Conservation (phyloP, 2,797 vertebrate species). For the Sebastes wilsoni region DNA sequence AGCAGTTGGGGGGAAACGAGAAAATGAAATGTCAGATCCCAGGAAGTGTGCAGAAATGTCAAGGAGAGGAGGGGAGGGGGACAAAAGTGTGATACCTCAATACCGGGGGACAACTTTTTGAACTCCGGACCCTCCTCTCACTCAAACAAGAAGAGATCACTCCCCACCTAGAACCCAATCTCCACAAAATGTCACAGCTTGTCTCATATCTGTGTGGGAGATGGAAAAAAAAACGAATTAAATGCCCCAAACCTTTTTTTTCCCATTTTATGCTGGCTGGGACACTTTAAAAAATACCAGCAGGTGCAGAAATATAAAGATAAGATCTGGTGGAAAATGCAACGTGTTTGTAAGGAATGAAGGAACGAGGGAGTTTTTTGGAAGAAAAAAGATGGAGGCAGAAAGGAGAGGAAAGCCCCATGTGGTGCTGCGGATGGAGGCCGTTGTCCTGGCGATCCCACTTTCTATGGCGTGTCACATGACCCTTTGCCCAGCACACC, state of each 20-base stretch:
- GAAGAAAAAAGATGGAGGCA: constrained; percentile 25
- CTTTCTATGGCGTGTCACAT: constrained; percentile 80
- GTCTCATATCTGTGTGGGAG: constrained; percentile 24
- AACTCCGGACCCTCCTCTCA: constrained; percentile 49
- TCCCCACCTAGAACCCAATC: constrained; percentile 36
- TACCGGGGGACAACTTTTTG: constrained; percentile 65
- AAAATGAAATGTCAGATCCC: constrained; percentile 66
- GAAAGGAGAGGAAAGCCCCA: constrained; percentile 54
- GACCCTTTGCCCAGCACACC: constrained; percentile 86
- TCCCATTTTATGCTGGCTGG: constrained; percentile 29
- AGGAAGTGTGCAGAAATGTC: constrained; percentile 64
- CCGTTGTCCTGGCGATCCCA: constrained; percentile 79
- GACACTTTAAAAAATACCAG: constrained; percentile 24
- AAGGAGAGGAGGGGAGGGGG: constrained; percentile 18
- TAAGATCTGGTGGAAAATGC: constrained; percentile 28
- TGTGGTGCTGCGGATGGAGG: constrained; percentile 70
- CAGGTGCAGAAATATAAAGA: constrained; percentile 20
- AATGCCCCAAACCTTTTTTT: constrained; percentile 39
- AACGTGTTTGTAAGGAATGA: not conserved
- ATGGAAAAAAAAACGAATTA: constrained; percentile 26
- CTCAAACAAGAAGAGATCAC: constrained; percentile 41
- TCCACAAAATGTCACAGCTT: constrained; percentile 44
- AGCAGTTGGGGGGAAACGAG: constrained; percentile 4
- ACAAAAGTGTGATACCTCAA: constrained; percentile 39
- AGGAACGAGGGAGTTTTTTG: constrained; percentile 21